Conservation (phyloP, 2,888 invertebrate species). For the Drosophila mimica region DNA sequence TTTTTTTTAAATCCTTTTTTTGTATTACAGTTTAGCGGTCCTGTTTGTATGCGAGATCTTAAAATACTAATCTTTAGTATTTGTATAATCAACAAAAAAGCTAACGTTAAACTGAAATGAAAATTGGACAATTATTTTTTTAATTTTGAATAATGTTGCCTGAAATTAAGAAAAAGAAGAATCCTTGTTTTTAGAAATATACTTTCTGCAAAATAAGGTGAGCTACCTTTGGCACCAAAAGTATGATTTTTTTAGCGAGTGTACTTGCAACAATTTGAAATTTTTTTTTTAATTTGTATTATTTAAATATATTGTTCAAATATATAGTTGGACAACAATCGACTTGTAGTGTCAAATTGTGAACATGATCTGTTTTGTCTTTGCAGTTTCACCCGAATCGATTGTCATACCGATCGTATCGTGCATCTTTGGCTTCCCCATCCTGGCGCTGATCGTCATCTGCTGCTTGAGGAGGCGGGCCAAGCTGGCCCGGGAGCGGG, state of each 20-base stretch:
- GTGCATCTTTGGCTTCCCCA: conserved; percentile 95
- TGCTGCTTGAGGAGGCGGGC: conserved; percentile 94
- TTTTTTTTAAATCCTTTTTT: too few relatives aligned
- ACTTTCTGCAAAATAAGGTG: too few relatives aligned
- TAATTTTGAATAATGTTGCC: neutral
- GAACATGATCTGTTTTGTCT: neutral
- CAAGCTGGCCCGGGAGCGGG: conserved; percentile 93
- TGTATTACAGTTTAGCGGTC: too few relatives aligned
- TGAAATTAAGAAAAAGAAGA: too few relatives aligned
- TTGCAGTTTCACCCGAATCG: conserved; percentile 93
- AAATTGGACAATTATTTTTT: too few relatives aligned
- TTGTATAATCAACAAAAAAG: neutral
- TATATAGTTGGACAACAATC: neutral
- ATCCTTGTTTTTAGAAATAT: too few relatives aligned
- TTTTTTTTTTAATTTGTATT: neutral
- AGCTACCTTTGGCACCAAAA: too few relatives aligned
- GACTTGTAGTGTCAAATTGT: neutral
- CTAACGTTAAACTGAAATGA: neutral
- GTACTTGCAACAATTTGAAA: fast-evolving
- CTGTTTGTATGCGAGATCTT: neutral
- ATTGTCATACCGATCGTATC: conserved; percentile 95
- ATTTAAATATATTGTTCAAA: neutral
- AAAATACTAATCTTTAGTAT: neutral
- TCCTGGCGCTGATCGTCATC: conserved; percentile 93
- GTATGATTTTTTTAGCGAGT: neutral